These are phyloP conservation scores for Copidosoma floridanum DNA, from an alignment of 1,140 invertebrate genomes.

Conservation along the genomic window DNA sequence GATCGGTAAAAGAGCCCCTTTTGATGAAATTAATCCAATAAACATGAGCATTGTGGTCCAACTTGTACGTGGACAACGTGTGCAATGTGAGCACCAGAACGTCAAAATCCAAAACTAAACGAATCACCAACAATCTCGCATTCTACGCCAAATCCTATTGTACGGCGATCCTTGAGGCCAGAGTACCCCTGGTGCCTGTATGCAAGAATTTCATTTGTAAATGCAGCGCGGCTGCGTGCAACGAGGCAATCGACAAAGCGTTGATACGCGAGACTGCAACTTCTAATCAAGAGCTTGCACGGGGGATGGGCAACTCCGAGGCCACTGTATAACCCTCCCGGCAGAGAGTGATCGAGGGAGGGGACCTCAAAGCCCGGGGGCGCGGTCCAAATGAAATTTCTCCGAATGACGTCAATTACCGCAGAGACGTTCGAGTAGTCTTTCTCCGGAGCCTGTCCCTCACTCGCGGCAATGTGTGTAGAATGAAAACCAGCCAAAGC, in stretches of 20 bases:
- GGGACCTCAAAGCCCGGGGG: background rate
- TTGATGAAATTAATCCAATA: too few species aligned
- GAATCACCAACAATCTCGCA: too few species aligned
- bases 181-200: too few species aligned
- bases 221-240: background rate
- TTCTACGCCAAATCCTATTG: too few species aligned
- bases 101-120: too few species aligned
- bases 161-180: too few species aligned
- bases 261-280: background rate
- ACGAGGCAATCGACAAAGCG: background rate
- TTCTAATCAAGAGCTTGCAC: conserved; percentile 19
- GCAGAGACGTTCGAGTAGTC: background rate
- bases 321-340: background rate
- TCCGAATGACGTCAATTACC: conserved; percentile 20
- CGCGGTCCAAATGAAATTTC: conserved; percentile 23
- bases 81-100: too few species aligned
- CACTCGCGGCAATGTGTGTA: background rate
- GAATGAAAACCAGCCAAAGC: background rate
- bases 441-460: background rate
- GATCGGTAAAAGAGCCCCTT: too few species aligned
- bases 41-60: too few species aligned
- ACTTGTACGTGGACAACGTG: too few species aligned
- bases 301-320: conserved; percentile 6
- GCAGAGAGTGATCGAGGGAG: background rate
- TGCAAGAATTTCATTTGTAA: conserved; percentile 6